Evolutionary conservation across 1,140 invertebrate species (phyloP).

Genomic region (Halyomorpha halys): DNA sequence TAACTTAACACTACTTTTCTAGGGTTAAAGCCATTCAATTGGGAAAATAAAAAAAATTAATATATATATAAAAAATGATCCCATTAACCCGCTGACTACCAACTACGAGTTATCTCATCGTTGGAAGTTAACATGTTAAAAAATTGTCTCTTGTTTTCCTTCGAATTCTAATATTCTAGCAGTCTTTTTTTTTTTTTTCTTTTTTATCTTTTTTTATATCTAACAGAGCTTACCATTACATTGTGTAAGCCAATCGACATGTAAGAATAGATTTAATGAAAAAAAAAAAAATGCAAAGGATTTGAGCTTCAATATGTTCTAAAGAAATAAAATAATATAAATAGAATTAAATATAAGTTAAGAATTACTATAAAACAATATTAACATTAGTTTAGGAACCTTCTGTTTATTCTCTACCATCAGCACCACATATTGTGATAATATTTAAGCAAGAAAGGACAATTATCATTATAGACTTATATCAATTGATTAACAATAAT

Average conservation of each 20-base stretch:
- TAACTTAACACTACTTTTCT: too few species aligned
- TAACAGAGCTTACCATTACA: too few species aligned
- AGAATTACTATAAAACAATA: neutral
- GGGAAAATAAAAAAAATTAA: too few species aligned
- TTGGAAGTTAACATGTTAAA: too few species aligned
- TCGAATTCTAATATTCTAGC: too few species aligned
- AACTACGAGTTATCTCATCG: too few species aligned
- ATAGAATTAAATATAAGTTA: neutral
- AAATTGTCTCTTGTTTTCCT: too few species aligned
- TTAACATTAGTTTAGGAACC: neutral
- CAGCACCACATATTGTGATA: neutral
- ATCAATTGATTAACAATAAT: neutral
- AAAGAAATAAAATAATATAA: conserved; percentile 1
- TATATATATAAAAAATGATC: too few species aligned
- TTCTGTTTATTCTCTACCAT: conserved; percentile 10
- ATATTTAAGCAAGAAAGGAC: neutral
- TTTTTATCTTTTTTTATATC: too few species aligned
- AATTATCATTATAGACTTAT: neutral
- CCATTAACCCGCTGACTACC: too few species aligned
- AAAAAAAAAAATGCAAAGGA: neutral
- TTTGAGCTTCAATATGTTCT: neutral
- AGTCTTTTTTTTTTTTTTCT: too few species aligned
- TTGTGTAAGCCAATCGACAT: neutral
- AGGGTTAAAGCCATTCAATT: too few species aligned
- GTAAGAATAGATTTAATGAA: neutral